phyloP scores from a whole-genome alignment of 2,888 invertebrate species.

The Meganola albula region DNA sequence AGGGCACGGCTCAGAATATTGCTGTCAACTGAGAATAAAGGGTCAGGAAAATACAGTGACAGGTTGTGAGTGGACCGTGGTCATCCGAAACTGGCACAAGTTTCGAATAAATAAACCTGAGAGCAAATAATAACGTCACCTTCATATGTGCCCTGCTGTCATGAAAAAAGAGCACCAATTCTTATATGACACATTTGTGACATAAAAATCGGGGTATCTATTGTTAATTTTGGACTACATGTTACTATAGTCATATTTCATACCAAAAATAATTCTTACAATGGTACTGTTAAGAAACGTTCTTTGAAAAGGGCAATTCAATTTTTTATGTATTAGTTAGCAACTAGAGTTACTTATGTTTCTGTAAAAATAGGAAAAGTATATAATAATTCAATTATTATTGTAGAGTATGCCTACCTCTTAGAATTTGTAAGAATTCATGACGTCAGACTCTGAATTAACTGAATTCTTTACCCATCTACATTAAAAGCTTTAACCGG shows the following conservation, averaged over 20 bases:
- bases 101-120: conserved; percentile 70
- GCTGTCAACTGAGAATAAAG: conserved; percentile 76
- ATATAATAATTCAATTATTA: no score
- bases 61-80: conserved; percentile 71
- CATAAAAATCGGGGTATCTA: conserved; percentile 44
- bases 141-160: conserved; percentile 51
- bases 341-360: no score
- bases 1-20: conserved; percentile 65
- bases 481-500: no score
- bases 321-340: no score
- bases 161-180: conserved; percentile 49
- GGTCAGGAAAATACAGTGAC: conserved; percentile 72
- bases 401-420: no score
- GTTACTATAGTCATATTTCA: no score
- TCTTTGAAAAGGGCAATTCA: conserved; percentile 8
- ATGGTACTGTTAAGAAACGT: no score
- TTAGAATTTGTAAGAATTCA: no score
- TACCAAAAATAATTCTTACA: no score
- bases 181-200: conserved; percentile 57
- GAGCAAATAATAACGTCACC: conserved; percentile 61
- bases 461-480: no score
- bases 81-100: conserved; percentile 61
- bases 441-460: no score
- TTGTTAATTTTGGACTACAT: conserved; percentile 42
- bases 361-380: no score